Percentiles rank a stretch among this genome's conserved stretches.
Evolutionary conservation across 2,113 vertebrate species (phyloP).

Genomic region (Passer montanus): DNA sequence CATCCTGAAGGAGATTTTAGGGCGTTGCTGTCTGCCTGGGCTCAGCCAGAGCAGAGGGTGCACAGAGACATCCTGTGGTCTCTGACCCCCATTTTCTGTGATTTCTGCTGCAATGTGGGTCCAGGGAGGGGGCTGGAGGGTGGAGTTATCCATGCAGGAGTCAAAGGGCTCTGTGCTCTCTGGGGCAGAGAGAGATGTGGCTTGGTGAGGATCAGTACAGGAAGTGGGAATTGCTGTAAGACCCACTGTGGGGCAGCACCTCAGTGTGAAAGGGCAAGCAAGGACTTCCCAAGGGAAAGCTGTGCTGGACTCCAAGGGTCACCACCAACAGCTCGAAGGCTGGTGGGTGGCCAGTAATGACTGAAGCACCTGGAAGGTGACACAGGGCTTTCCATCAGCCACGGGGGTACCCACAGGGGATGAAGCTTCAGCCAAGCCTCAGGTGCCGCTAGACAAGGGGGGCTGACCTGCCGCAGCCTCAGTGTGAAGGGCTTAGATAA

Average conservation of each 20-base stretch:
- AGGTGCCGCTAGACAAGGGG: rapidly evolving
- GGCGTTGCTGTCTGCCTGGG: background rate
- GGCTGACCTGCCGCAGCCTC: background rate
- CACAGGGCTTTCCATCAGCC: background rate
- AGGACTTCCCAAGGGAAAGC: background rate
- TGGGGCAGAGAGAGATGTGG: background rate
- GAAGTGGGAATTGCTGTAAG: background rate
- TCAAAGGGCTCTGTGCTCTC: background rate
- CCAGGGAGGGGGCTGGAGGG: background rate
- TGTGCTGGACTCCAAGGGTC: background rate
- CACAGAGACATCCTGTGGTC: background rate
- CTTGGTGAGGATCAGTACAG: background rate
- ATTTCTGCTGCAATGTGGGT: background rate
- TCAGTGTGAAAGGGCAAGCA: background rate
- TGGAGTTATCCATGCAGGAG: background rate
- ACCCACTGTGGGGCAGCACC: background rate
- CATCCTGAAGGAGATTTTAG: background rate
- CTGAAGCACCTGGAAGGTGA: background rate
- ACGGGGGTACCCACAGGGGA: rapidly evolving
- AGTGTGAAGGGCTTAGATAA: background rate
- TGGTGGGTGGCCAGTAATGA: background rate
- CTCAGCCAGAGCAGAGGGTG: background rate
- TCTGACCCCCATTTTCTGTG: background rate
- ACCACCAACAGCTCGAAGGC: background rate
- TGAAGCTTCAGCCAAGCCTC: background rate